Percentiles rank a stretch among this genome's conserved stretches.
Conservation (phyloP, 2,888 invertebrate genomes). For the Zygogramma bicolorata region DNA sequence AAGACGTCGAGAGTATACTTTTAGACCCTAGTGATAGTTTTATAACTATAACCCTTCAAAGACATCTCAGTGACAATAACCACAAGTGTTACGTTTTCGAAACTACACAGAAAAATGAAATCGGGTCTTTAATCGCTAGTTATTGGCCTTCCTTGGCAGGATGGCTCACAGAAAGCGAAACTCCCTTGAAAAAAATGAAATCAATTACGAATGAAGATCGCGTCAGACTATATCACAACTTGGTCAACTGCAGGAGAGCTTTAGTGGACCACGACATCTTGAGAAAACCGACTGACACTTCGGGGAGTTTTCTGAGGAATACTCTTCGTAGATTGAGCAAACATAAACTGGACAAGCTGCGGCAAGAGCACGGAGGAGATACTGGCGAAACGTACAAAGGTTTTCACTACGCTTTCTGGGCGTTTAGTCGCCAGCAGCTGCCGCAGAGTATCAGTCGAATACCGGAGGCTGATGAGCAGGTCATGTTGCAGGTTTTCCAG, state of each 20-base stretch:
- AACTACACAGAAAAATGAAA: slow-evolving; percentile 89
- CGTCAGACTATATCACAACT: slow-evolving; percentile 86
- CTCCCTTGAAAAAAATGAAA: slow-evolving; percentile 73
- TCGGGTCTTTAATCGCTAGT: slow-evolving; percentile 91
- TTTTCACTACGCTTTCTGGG: slow-evolving; percentile 90
- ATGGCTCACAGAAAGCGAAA: slow-evolving; percentile 83
- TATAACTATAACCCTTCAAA: slow-evolving; percentile 87
- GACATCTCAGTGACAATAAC: slow-evolving; percentile 74
- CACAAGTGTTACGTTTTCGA: slow-evolving; percentile 95
- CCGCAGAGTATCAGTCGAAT: slow-evolving; percentile 87
- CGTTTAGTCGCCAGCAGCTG: slow-evolving; percentile 84
- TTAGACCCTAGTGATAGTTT: slow-evolving; percentile 94
- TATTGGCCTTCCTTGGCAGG: slow-evolving; percentile 89
- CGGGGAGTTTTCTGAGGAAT: slow-evolving; percentile 89
- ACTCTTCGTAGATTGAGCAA: slow-evolving; percentile 89
- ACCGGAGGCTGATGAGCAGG: slow-evolving; percentile 87
- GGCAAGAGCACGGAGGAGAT: slow-evolving; percentile 76
- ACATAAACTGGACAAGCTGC: slow-evolving; percentile 83
- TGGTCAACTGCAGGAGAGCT: slow-evolving; percentile 85
- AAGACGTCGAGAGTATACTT: slow-evolving; percentile 88
- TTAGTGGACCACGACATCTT: slow-evolving; percentile 87
- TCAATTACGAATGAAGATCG: slow-evolving; percentile 90
- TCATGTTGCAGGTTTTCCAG: slow-evolving; percentile 90
- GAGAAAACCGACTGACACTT: slow-evolving; percentile 84
- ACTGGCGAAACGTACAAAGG: slow-evolving; percentile 89